phyloP scores from a whole-genome alignment of 2,888 invertebrate species.

The Leptinotarsa peninsularis region DNA sequence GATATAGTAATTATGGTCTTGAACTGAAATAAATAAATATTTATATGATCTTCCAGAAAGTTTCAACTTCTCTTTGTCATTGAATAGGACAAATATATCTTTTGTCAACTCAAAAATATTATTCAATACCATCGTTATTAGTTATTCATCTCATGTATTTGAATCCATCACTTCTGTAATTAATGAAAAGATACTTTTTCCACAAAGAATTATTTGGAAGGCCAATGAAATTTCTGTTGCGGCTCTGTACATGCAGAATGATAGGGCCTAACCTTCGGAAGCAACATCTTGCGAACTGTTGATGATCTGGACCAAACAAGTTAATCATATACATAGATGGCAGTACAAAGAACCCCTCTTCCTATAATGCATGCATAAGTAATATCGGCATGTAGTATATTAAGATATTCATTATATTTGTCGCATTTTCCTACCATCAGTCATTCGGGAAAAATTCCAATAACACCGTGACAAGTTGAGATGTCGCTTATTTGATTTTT shows the following conservation, averaged over 20 bases:
- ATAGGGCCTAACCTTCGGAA: constrained; percentile 28
- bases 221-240: neutral
- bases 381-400: constrained; percentile 43
- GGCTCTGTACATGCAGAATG: constrained; percentile 22
- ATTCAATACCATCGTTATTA: no score
- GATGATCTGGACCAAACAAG: constrained; percentile 54
- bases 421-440: constrained; percentile 26
- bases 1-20: no score
- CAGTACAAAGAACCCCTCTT: constrained; percentile 48
- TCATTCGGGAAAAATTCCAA: constrained; percentile 27
- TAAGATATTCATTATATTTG: constrained; percentile 44
- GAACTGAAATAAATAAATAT: no score
- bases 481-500: constrained; percentile 20
- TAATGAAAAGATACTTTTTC: neutral
- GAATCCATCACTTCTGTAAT: no score
- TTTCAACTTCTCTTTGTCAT: no score
- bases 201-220: neutral
- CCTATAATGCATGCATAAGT: constrained; percentile 52
- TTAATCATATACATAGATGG: constrained; percentile 56
- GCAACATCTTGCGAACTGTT: constrained; percentile 51
- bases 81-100: no score
- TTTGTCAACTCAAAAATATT: no score
- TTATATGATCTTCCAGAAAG: no score
- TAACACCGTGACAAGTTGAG: constrained; percentile 30
- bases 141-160: no score